Evolutionary conservation across 2,888 invertebrate genomes (phyloP).

Genomic region (Volucella zonaria): DNA sequence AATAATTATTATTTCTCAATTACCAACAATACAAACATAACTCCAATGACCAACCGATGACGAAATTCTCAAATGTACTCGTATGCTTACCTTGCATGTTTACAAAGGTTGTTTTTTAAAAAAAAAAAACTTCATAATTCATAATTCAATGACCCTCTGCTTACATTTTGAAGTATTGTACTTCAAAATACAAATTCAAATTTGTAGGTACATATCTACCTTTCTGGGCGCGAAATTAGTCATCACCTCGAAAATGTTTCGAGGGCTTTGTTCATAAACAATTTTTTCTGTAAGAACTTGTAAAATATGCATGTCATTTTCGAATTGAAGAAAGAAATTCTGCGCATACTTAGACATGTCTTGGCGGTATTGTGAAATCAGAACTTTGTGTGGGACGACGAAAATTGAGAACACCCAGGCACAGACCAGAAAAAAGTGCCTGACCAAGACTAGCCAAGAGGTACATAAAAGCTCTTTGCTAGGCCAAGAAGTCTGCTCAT

Average conservation of each 20-base stretch:
- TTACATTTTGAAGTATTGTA: neutral
- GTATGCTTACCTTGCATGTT: constrained; percentile 1
- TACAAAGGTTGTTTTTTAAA: neutral
- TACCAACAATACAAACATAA: neutral
- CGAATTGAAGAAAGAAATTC: too few species aligned
- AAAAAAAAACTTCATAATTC: neutral
- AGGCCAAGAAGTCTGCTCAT: too few species aligned
- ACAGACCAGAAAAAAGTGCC: too few species aligned
- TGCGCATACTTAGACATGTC: too few species aligned
- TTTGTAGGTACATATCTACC: too few species aligned
- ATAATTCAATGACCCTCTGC: constrained; percentile 10
- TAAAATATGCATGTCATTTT: too few species aligned
- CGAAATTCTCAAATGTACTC: neutral
- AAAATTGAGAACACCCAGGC: too few species aligned
- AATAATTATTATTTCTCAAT: neutral
- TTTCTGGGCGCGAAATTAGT: neutral
- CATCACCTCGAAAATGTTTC: neutral
- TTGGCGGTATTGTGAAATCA: too few species aligned
- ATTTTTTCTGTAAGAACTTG: too few species aligned
- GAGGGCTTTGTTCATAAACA: neutral
- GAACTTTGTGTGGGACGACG: too few species aligned
- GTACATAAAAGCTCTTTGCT: too few species aligned
- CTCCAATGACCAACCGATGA: neutral
- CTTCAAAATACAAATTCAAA: neutral
- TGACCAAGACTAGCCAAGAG: too few species aligned